Conservation (phyloP, 2,113 vertebrate species). For the Perccottus glenii region DNA sequence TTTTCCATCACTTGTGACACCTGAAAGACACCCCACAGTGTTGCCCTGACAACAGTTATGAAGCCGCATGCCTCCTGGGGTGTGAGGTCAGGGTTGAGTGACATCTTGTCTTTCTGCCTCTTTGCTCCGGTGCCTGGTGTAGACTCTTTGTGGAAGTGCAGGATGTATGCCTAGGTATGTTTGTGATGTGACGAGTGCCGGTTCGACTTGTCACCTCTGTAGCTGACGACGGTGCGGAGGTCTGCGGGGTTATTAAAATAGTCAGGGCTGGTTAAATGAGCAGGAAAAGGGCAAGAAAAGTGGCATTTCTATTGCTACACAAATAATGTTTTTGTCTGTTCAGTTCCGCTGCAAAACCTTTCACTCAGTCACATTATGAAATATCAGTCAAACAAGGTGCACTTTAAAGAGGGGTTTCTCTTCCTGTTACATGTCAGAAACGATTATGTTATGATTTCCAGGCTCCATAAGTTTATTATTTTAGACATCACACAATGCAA, state of each 20-base stretch:
- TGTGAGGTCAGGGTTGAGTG: constrained; percentile 66
- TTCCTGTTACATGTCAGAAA: too few species aligned
- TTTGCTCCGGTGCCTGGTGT: constrained; percentile 64
- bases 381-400: too few species aligned
- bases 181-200: constrained; percentile 1
- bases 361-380: too few species aligned
- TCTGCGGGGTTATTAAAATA: constrained; percentile 25
- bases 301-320: neutral
- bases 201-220: neutral
- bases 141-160: constrained; percentile 44
- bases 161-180: constrained; percentile 18
- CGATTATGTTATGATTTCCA: too few species aligned
- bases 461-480: too few species aligned
- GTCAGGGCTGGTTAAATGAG: constrained; percentile 30
- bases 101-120: constrained; percentile 53
- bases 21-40: constrained; percentile 62
- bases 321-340: too few species aligned
- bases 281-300: constrained; percentile 10
- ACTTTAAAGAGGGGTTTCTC: too few species aligned
- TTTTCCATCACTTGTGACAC: constrained; percentile 61
- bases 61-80: constrained; percentile 35
- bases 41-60: constrained; percentile 63
- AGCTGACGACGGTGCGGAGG: constrained; percentile 3
- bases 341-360: too few species aligned
- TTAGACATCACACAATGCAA: too few species aligned